A percentile compares a stretch with the other conserved stretches of the same genome.
phyloP scores from a whole-genome alignment of 2,113 vertebrate genomes.

The Henicopernis longicauda region DNA sequence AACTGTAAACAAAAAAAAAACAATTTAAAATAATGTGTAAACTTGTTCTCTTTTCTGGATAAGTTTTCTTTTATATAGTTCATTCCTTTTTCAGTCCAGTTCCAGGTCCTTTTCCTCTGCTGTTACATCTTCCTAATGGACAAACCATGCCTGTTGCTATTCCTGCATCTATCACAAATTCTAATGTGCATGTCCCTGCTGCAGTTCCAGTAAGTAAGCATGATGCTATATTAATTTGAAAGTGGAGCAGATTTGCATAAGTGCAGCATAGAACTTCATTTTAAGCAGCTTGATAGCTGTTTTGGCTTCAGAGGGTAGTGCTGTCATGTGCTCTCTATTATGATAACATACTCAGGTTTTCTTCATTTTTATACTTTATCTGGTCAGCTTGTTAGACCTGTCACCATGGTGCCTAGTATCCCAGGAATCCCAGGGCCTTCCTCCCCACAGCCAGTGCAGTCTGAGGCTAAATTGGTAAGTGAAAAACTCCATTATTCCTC shows the following conservation, averaged over 20 bases:
- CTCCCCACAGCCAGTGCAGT: slow-evolving; percentile 92
- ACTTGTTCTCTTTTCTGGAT: slow-evolving; percentile 43
- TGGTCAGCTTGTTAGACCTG: slow-evolving; percentile 94
- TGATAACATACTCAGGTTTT: slow-evolving; percentile 45
- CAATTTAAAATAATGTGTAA: slow-evolving; percentile 12
- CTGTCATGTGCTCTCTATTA: slow-evolving; percentile 47
- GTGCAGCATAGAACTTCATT: slow-evolving; percentile 41
- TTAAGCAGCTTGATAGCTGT: slow-evolving; percentile 49
- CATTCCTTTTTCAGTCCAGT: slow-evolving; percentile 87
- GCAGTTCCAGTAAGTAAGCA: slow-evolving; percentile 90
- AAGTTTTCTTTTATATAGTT: slow-evolving; percentile 61
- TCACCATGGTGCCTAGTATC: slow-evolving; percentile 98
- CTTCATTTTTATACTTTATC: slow-evolving; percentile 67
- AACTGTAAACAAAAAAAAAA: neutral
- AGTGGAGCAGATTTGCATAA: slow-evolving; percentile 56
- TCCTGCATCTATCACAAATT: slow-evolving; percentile 96
- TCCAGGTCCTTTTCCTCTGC: slow-evolving; percentile 94
- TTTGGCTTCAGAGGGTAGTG: slow-evolving; percentile 53
- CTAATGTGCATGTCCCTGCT: slow-evolving; percentile 95
- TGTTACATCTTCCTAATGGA: slow-evolving; percentile 97
- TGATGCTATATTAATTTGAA: slow-evolving; percentile 65
- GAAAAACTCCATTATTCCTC: slow-evolving; percentile 57
- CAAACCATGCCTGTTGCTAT: slow-evolving; percentile 98
- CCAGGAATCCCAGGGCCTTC: slow-evolving; percentile 97
- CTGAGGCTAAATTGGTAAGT: slow-evolving; percentile 98